These are phyloP conservation scores for Taphrorychus bicolor DNA, from an alignment of 2,888 invertebrate genomes.

Conservation along the genomic window DNA sequence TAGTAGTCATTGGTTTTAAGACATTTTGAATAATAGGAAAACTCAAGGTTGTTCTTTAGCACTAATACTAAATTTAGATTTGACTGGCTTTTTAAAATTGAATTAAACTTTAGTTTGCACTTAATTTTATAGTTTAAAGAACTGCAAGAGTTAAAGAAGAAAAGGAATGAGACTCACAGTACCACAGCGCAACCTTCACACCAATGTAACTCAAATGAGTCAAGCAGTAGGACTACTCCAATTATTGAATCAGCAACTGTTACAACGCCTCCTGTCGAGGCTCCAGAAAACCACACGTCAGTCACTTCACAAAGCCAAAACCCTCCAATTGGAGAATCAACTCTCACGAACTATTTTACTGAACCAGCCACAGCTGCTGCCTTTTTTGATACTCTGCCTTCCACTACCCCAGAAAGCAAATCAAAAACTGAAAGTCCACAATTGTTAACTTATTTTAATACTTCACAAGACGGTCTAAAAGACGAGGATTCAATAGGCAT, in stretches of 20 bases:
- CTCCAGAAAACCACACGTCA: background rate
- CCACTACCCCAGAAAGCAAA: background rate
- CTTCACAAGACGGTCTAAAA: background rate
- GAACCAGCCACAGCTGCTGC: constrained; percentile 36
- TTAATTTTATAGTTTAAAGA: constrained; percentile 63
- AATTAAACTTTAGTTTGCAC: too few species aligned
- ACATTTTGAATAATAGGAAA: too few species aligned
- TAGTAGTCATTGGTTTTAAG: too few species aligned
- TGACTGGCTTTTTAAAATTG: too few species aligned
- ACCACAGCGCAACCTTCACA: background rate
- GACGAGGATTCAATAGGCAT: constrained; percentile 27
- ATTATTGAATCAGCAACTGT: background rate
- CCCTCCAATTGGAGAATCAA: constrained; percentile 4
- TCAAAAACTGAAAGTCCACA: background rate
- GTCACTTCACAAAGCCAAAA: background rate
- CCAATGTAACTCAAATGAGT: background rate
- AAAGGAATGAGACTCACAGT: constrained; percentile 12
- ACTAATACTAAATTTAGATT: too few species aligned
- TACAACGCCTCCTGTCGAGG: background rate
- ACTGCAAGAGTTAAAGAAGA: constrained; percentile 60
- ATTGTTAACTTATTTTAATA: constrained; percentile 37
- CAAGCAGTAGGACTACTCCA: background rate
- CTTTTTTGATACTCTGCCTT: constrained; percentile 51
- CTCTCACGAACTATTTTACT: constrained; percentile 49
- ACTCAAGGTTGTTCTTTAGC: too few species aligned